Evolutionary conservation across 92 coral and sea anemone species (phyloP), one percentile per base, ranked within the genome.

Genomic region (Actinernus sp.): DNA sequence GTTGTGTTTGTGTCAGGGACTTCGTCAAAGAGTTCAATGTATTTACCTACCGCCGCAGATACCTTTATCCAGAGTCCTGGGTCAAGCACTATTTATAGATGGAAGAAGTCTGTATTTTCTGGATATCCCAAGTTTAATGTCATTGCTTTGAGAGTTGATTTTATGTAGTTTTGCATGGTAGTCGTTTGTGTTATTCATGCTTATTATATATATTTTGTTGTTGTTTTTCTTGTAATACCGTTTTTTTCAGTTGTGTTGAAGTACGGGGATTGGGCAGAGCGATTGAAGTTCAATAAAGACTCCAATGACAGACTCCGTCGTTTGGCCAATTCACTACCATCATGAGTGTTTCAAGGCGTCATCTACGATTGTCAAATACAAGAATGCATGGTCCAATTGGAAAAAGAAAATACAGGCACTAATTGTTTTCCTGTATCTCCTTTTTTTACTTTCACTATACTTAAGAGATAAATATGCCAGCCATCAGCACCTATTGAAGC

Each of bases 321-420:
- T 12, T 13, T 71, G 14, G 91, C 75, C 37, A 33, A 49, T 6
- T 45, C 58, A 55, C 62, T 78, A 22, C 78, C 86, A 16, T 29
- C 20, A 19, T 85, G 71, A 43, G 28, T 78, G 13, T 39, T 67
- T 78, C 5, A 56, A n/a, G 58, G 85, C 81, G 6, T 13, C 48
- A 10, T 76, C 85, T 19, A 69, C 91, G 6, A 61, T 44, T 16
- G 62, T 57, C 49, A 84, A 84, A 63, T 77, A 78, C 32, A 65
- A 84, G 57, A 55, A 30, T 36, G 84, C 62, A 7, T 70, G 85
- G 91, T 22, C n/a, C 3, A 43, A 43, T 22, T 84, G 85, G 90
- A 84, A 84, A 54, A 36, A 4, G 37, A 51, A 19, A 53, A 5
- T 38, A 27, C 61, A 27, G 78, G 78, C 12, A 26, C 14, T 59